Evolutionary conservation across 2,113 vertebrate genomes (phyloP), one percentile per base, ranked within the genome.

Genomic region (Suncus etruscus): DNA sequence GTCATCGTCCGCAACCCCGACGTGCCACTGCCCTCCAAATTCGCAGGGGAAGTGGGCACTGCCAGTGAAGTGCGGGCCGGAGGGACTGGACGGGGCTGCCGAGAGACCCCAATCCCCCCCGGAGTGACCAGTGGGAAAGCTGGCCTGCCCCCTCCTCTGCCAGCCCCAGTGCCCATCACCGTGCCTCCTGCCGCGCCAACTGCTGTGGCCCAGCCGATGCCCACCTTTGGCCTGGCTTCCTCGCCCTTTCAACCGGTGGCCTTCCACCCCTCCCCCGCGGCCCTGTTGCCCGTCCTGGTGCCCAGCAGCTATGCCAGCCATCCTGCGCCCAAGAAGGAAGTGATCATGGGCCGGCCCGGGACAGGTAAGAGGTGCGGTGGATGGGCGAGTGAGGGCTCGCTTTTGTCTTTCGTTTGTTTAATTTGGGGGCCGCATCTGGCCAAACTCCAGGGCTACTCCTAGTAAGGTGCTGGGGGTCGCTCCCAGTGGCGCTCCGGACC

Each of bases 331-430:
- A 98, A 98, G 94, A 99, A 99, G 95, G 98, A 99, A 95, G 98
- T 99, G 96, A 98, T 99, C 96, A 99, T 99, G 98, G 99, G 98
- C 93, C 98, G 98, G 31, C 99, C 99, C 31, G 99, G 99, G 91
- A 99, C 99, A 97, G 99, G 99, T 99, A 98, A 98, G 98, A 50
- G 48, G 58, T 29, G 47, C 7, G 22, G 77, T 31, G 47, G 86
- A 24, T 48, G 48, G 79, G 29, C 75, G 31, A 15, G 18, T 1
- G 11, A 65, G 61, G 61, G 73, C 29, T 86, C 25, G 31, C 63
- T 65, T 22, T 39, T 1, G 63, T 25, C 63, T 65, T 54, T 54
- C 18, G 54, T 54, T 54, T 54, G 54, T 54, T 54, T 54, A 54
- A 54, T 54, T 54, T 54, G 9, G 54, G 54, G 54, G 54, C 54